Percentiles rank a stretch among this genome's conserved stretches.
phyloP scores from a whole-genome alignment of 1,140 invertebrate species.

The Drosophila seguyi region DNA sequence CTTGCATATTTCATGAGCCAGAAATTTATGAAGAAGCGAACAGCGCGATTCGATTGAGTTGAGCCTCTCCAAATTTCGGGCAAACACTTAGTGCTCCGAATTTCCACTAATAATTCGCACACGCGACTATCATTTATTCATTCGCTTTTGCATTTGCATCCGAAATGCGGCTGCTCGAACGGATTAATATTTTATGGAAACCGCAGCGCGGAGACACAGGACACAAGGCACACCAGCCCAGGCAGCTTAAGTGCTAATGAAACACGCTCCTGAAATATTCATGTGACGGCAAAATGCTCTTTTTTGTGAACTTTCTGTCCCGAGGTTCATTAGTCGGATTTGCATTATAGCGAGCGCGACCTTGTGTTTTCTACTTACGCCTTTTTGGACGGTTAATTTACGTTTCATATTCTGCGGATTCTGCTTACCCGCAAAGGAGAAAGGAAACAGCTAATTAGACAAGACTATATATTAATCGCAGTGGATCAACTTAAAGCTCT shows the following conservation, averaged over 20 bases:
- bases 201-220: slow-evolving; percentile 25
- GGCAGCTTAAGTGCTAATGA: slow-evolving; percentile 44
- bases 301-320: slow-evolving; percentile 26
- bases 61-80: slow-evolving; percentile 6
- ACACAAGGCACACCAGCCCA: slow-evolving; percentile 9
- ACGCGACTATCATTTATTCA: slow-evolving; percentile 67
- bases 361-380: slow-evolving; percentile 15
- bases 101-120: slow-evolving; percentile 38
- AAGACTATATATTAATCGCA: slow-evolving; percentile 22
- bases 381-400: neutral
- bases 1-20: slow-evolving; percentile 76
- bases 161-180: slow-evolving; percentile 55
- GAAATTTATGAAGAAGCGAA: slow-evolving; percentile 52
- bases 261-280: slow-evolving; percentile 40
- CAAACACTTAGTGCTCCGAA: slow-evolving; percentile 29
- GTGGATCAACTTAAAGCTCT: slow-evolving; percentile 22
- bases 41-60: slow-evolving; percentile 38
- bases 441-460: slow-evolving; percentile 25
- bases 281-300: slow-evolving; percentile 25
- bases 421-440: slow-evolving; percentile 59
- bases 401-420: slow-evolving; percentile 4
- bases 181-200: slow-evolving; percentile 68
- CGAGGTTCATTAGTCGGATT: slow-evolving; percentile 18
- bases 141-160: slow-evolving; percentile 44
- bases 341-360: slow-evolving; percentile 1